Base-by-base conservation (phyloP, 2,797 vertebrate species). In the Psittacula derbiana region DNA sequence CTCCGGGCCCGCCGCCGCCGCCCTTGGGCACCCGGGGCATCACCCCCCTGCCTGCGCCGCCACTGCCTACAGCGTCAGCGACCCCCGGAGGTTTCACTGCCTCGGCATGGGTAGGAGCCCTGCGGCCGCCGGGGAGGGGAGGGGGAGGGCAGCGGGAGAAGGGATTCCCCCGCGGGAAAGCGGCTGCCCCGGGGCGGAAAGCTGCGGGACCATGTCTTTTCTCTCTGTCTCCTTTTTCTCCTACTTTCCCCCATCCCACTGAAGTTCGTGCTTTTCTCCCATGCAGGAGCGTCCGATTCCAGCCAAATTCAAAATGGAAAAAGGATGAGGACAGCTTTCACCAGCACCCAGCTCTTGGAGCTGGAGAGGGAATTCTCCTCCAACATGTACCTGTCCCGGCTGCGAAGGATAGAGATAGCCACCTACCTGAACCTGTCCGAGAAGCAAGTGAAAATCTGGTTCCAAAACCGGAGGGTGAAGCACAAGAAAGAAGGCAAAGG, bases 391-490 rank as follows among this genome's bases (percentile, higher is more conserved):
- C 98, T 99, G 57, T 99, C 99, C 13, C 98, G 99, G 61, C 98
- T 99, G 70, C 98, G 99, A 66, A 98, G 99, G 93, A 99, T 99
- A 90, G 99, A 99, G 95, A 99, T 99, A 90, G 99, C 99, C 79
- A 99, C 99, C 11, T 99, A 99, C 96, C 97, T 99, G 96, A 99
- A 98, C 97, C 98, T 99, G 83, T 99, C 99, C 1, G 99, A 99
- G 97, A 99, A 99, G 78, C 99, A 99, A 92, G 99, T 99, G 97
- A 99, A 99, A 95, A 99, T 99, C 97, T 99, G 99, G 99, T 99
- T 99, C 96, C 99, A 99, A 96, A 99, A 99, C 97, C 98, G 99
- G 90, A 97, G 99, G 18, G 99, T 99, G 88, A 99, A 99, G 92
- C 99, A 99, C 98, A 99, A 99, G 98, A 99, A 99, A 93, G 99